Conservation (phyloP, 2,888 invertebrate species). For the Mythimna ferrago region DNA sequence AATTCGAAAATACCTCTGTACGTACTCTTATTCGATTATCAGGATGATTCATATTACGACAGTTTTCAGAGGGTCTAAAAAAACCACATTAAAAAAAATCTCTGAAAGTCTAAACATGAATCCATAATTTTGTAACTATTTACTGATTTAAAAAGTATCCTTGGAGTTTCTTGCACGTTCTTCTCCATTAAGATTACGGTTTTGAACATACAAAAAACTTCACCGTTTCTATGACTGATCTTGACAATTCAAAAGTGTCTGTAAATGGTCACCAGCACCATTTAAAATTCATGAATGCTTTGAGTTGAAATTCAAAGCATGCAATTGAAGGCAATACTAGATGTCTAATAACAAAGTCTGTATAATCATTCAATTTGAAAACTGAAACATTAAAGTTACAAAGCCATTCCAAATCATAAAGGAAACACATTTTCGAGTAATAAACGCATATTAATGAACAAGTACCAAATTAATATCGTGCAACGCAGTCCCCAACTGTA, state of each 20-base stretch:
- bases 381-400: not conserved
- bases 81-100: no score
- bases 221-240: no score
- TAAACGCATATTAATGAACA: conserved; percentile 43
- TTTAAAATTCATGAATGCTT: no score
- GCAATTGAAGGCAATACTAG: no score
- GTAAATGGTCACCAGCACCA: no score
- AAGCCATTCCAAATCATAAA: not conserved
- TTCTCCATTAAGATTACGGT: no score
- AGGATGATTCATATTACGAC: not conserved
- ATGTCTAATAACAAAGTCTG: not conserved
- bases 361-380: not conserved
- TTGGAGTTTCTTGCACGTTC: no score
- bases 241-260: no score
- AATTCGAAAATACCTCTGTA: not conserved
- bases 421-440: conserved; percentile 43
- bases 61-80: not conserved
- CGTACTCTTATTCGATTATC: not conserved
- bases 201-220: no score
- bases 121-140: not conserved
- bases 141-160: no score
- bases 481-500: conserved; percentile 14
- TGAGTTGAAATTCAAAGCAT: no score
- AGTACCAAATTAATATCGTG: conserved; percentile 25
- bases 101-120: not conserved